Evolutionary conservation across 2,888 invertebrate genomes (phyloP).

Genomic region (Xanthia icteritia): DNA sequence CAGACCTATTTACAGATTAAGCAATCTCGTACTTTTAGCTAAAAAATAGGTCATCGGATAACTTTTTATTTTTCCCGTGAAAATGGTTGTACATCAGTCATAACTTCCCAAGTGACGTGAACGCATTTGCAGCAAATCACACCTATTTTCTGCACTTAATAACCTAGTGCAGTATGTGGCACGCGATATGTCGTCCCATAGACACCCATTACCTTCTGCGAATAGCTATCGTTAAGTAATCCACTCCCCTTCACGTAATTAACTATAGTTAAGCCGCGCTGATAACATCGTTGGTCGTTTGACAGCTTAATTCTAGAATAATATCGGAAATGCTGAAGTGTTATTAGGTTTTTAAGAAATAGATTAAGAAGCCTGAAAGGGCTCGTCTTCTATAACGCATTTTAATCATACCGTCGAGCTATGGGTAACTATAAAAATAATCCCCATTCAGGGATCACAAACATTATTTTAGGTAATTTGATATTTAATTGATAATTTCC

Average conservation of each 20-base stretch:
- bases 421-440: background rate
- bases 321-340: slow-evolving; percentile 1
- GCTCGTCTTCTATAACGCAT: too few relatives aligned
- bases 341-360: slow-evolving; percentile 3
- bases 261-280: slow-evolving; percentile 29
- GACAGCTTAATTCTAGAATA: slow-evolving; percentile 41
- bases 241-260: slow-evolving; percentile 36
- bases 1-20: background rate
- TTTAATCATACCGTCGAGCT: too few relatives aligned
- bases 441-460: background rate
- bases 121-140: slow-evolving; percentile 37
- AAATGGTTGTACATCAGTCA: background rate
- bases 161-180: slow-evolving; percentile 8
- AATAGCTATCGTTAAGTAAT: slow-evolving; percentile 35
- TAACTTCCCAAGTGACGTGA: background rate
- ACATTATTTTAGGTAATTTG: too few relatives aligned
- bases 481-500: background rate
- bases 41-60: too few relatives aligned
- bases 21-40: background rate
- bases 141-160: slow-evolving; percentile 27
- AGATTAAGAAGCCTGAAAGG: background rate
- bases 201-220: slow-evolving; percentile 20
- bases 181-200: slow-evolving; percentile 38
- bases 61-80: background rate
- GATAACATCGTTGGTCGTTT: slow-evolving; percentile 41